Evolutionary conservation across 2,113 vertebrate genomes (phyloP), one percentile per base, ranked within the genome.

Genomic region (Anhinga rufa): DNA sequence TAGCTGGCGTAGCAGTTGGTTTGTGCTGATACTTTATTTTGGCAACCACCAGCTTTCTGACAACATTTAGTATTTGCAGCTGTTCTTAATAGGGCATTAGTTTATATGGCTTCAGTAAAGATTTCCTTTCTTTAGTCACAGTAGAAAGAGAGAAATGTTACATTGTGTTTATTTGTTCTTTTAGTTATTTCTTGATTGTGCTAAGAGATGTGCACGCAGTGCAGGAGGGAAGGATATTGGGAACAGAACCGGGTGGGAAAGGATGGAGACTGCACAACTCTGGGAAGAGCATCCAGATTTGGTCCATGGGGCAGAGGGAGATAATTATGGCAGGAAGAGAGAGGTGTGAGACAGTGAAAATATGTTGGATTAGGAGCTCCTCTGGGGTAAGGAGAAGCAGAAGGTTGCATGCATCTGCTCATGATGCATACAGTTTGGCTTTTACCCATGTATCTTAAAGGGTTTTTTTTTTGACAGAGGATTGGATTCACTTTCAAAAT

Each of bases 381-480:
- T 81, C 36, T 93, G 72, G 54, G 68, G 21, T 90, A 66, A 77
- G 55, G 54, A 90, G 72, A 77, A 93, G 86, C 82, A 96, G 92
- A 77, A 95, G 68, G 86, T 69, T 92, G 72, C 26, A 51, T 75
- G 46, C 83, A 86, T 94, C 80, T 96, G 71, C 64, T 94, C 54
- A n/a, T 64, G 57, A n/a, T 85, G 26, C 57, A 36, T 29, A 51
- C 18, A 40, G 31, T 52, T 78, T 84, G 85, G 85, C 60, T 88
- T 96, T 92, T 75, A 86, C n/a, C 26, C 55, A 64, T 26, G 4
- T 46, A n/a, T 74, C 54, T 88, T 69, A 66, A 93, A 87, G 46
- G 40, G 38, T 12, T 68, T 48, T 40, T 48, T 40, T 82, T 94
- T 61, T 6, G 3, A 90, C 62, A 78, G 76, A 70, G 80, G 79